Evolutionary conservation across 2,888 invertebrate genomes (phyloP), one percentile per base, ranked within the genome.

Genomic region (Mesorhabditis belari): DNA sequence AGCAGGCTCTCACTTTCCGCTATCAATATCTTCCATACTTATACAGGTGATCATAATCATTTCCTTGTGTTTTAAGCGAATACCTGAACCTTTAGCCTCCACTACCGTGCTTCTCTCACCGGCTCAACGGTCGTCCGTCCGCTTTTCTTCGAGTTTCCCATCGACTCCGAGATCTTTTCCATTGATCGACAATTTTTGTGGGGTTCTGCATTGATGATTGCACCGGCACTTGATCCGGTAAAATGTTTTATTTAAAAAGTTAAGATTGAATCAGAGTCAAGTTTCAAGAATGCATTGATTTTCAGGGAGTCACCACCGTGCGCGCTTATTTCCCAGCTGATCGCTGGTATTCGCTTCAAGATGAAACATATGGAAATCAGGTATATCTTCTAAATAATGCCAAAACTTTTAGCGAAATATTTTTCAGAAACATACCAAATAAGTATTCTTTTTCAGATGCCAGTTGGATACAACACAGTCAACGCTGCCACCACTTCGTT

Each of bases 291-390:
- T 44, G 49, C 3, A 55, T 54, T 19, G 6, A 57, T 17, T 57
- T 58, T 51, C 57, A 66, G 65, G 70, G 70, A 6, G 70, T 65
- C 55, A 62, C 66, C 0, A 58, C 63, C 0, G 75, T 77, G 0
- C 63, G 66, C 23, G 82, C 77, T 4, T 83, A 83, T 64, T 80
- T 83, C 64, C 82, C 83, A 17, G 62, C 72, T n/a, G 79, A 67
- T 19, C 65, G 71, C 2, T 83, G 82, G 82, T 83, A 79, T 69
- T 73, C 71, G 1, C 29, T 77, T 3, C 67, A 69, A 57, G 70
- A 69, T 25, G 66, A 67, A n/a, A 68, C 58, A 19, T 74, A 74
- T 52, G 74, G 70, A 9, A 56, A 62, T 44, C 58, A 60, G 27
- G 56, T 55, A 29, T 5, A 9, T n/a, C n/a, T n/a, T n/a, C n/a